A percentile compares a stretch with the other conserved stretches of the same genome.
These are phyloP conservation scores for Drosophila trapezifrons DNA, from an alignment of 1,140 invertebrate genomes.

Conservation along the genomic window DNA sequence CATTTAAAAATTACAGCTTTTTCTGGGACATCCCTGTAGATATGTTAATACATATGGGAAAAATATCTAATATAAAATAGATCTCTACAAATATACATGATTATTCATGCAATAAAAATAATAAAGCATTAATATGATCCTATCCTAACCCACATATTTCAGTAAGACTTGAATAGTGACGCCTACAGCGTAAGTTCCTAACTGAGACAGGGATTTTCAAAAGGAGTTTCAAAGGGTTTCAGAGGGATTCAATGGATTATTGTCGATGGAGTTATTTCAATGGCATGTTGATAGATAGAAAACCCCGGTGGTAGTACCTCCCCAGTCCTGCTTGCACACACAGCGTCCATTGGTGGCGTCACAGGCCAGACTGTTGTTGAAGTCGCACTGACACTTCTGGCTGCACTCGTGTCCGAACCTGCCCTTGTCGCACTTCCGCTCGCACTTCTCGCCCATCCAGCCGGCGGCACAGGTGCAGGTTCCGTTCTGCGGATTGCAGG, in stretches of 20 bases:
- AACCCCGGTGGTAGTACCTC: slow-evolving; percentile 86
- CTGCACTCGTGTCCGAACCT: slow-evolving; percentile 90
- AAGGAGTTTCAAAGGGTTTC: too few species aligned
- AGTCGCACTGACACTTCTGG: slow-evolving; percentile 89
- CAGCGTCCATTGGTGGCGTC: slow-evolving; percentile 93
- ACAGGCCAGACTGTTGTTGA: slow-evolving; percentile 89
- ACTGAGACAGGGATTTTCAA: not conserved
- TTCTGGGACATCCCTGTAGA: not conserved
- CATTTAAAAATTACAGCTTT: not conserved
- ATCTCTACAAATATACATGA: not conserved
- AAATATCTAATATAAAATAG: not conserved
- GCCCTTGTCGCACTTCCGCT: slow-evolving; percentile 88
- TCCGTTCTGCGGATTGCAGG: slow-evolving; percentile 93
- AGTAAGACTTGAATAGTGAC: not conserved
- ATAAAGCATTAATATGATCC: not conserved
- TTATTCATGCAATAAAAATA: not conserved
- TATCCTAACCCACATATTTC: not conserved
- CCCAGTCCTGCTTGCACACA: slow-evolving; percentile 91
- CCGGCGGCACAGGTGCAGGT: slow-evolving; percentile 94
- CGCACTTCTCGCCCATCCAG: slow-evolving; percentile 91
- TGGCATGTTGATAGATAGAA: not conserved
- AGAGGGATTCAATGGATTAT: too few species aligned
- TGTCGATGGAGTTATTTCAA: too few species aligned
- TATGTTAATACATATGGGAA: too few species aligned
- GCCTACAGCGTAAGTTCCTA: not conserved